These are phyloP conservation scores for Ceyx margarethae DNA, from an alignment of 2,113 vertebrate genomes.

Conservation along the genomic window DNA sequence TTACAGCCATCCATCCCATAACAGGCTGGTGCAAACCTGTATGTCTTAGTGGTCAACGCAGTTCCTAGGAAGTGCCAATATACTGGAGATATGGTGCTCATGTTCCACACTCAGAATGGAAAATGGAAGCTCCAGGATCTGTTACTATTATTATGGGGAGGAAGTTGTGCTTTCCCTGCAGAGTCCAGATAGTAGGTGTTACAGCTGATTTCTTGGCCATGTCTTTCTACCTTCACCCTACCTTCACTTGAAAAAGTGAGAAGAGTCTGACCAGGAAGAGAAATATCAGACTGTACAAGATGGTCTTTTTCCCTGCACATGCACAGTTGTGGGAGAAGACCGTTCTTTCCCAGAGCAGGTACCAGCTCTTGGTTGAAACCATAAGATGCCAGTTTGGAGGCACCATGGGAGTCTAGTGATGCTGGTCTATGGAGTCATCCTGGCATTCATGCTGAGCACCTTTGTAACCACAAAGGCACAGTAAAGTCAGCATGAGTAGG, in stretches of 20 bases:
- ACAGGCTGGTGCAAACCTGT: background rate
- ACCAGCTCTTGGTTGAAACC: background rate
- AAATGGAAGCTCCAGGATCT: background rate
- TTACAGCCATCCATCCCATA: background rate
- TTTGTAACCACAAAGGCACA: accelerated
- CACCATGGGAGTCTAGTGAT: background rate
- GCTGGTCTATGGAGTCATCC: background rate
- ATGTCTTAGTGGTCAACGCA: background rate
- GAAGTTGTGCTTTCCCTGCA: background rate
- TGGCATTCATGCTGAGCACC: background rate
- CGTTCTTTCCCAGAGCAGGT: background rate
- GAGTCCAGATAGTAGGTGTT: background rate
- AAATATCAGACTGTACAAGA: background rate
- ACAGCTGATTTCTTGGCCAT: background rate
- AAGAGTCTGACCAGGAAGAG: background rate
- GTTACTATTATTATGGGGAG: background rate
- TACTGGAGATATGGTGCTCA: background rate
- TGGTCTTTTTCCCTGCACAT: background rate
- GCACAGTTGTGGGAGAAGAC: background rate
- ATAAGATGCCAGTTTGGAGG: background rate
- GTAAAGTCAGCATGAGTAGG: background rate
- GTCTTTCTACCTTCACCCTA: background rate
- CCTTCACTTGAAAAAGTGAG: background rate
- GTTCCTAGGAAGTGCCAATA: background rate
- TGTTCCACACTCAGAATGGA: background rate